Conservation (phyloP, 2,888 invertebrate species). For the Orthosia gothica region DNA sequence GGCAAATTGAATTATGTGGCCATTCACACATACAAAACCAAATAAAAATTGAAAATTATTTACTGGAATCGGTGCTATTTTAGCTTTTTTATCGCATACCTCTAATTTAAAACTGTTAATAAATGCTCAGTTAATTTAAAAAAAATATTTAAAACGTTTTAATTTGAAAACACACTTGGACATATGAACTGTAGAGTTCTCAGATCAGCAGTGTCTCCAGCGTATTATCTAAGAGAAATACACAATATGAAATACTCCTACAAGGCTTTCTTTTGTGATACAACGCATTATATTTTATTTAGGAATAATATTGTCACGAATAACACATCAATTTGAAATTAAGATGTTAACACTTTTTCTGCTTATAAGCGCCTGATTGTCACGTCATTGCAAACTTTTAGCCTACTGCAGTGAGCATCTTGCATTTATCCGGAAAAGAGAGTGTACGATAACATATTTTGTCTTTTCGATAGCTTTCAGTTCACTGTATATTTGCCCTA, state of each 20-base stretch:
- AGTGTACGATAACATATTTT: no score
- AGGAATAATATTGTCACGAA: neutral
- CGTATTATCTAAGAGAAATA: no score
- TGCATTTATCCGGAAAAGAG: no score
- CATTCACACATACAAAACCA: constrained; percentile 27
- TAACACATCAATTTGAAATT: neutral
- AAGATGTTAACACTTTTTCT: neutral
- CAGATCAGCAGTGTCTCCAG: no score
- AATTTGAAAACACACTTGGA: no score
- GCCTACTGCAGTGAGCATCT: no score
- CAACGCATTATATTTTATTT: no score
- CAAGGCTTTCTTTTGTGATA: no score
- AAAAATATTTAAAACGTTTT: no score
- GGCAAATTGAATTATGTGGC: constrained; percentile 72
- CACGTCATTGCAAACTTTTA: neutral
- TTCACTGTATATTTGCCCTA: neutral
- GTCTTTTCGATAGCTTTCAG: neutral
- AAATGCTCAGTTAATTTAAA: neutral
- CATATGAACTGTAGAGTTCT: no score
- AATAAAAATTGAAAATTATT: constrained; percentile 36
- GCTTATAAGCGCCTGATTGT: neutral
- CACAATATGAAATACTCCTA: no score
- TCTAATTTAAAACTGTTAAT: neutral
- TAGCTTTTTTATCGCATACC: constrained; percentile 13
- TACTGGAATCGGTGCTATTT: constrained; percentile 7